These are phyloP conservation scores for Zootermopsis nevadensis DNA, from an alignment of 2,888 invertebrate genomes.

Conservation along the genomic window DNA sequence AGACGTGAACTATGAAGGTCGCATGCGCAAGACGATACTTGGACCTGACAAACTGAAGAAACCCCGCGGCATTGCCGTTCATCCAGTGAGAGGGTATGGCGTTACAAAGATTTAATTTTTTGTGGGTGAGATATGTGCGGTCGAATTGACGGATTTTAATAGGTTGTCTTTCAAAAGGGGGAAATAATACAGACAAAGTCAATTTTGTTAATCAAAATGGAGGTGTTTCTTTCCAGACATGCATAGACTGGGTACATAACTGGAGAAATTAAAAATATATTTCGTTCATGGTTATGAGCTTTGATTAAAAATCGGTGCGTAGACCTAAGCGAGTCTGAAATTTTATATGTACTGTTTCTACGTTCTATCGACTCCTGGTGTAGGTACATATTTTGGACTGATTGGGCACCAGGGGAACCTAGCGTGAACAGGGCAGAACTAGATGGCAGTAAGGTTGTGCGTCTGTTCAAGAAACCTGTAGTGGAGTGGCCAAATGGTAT, in stretches of 20 bases:
- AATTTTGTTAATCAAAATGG: no score
- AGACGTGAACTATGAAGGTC: slow-evolving; percentile 70
- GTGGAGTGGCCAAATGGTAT: slow-evolving; percentile 91
- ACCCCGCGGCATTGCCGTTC: slow-evolving; percentile 85
- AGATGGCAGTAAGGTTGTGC: slow-evolving; percentile 78
- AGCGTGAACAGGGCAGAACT: slow-evolving; percentile 83
- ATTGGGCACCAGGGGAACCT: slow-evolving; percentile 84
- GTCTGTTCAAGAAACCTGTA: slow-evolving; percentile 72
- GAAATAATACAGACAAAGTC: no score
- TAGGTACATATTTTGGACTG: slow-evolving; percentile 85
- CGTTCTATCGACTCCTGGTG: not conserved
- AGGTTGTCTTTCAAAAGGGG: not conserved
- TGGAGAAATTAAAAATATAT: no score
- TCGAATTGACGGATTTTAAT: not conserved
- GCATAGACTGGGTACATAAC: no score
- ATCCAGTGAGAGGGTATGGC: slow-evolving; percentile 77
- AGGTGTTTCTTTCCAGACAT: no score
- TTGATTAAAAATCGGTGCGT: no score
- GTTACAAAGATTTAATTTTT: slow-evolving; percentile 14
- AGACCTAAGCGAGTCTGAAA: no score
- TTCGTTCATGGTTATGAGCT: no score
- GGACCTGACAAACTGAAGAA: slow-evolving; percentile 74
- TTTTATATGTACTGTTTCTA: no score
- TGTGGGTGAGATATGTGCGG: not conserved
- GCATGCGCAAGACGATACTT: slow-evolving; percentile 82